Evolutionary conservation across 2,888 invertebrate species (phyloP), one percentile per base, ranked within the genome.

Genomic region (Tethea ocularis): DNA sequence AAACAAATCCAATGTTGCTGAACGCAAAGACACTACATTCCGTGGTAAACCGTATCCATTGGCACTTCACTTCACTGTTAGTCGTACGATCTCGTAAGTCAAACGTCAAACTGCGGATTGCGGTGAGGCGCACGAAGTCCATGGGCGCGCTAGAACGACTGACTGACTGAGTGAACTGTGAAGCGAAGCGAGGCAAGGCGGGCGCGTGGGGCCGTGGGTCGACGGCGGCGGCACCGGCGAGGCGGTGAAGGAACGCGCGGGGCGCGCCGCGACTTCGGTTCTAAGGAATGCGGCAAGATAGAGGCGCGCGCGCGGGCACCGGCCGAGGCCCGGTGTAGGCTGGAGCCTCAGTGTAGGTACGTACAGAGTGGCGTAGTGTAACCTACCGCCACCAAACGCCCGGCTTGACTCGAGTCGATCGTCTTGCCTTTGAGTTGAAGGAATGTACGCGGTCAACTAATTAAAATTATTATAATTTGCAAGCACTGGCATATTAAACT

Each of bases 181-280:
- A 64, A 72, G 80, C 72, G 77, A 74, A 70, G 82, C 94, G 95
- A 95, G 95, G 77, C n/a, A n/a, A 74, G 71, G 82, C 94, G 95
- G 95, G 95, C 95, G 96, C 96, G 95, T 95, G 95, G 95, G 96
- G 95, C 95, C 96, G 95, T 95, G 95, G 95, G 96, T 95, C 95
- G 82, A 79, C 93, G 88, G 92, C 93, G 88, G 92, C 94, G 94
- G 94, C 94, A 94, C 95, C 94, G 41, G 41, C 17, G 38, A 4
- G 38, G 38, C 95, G 82, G 80, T 93, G 88, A 92, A 94, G 94
- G 94, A 94, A 94, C 91, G 92, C 93, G 82, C 82, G 84, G 83
- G 84, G 84, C 81, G 83, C 86, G 89, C 91, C 92, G 89, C 89
- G 87, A 85, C 87, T 86, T 87, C 87, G 90, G 89, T 87, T 84